phyloP scores from a whole-genome alignment of 2,888 invertebrate genomes.

The Standfussiana lucernea region DNA sequence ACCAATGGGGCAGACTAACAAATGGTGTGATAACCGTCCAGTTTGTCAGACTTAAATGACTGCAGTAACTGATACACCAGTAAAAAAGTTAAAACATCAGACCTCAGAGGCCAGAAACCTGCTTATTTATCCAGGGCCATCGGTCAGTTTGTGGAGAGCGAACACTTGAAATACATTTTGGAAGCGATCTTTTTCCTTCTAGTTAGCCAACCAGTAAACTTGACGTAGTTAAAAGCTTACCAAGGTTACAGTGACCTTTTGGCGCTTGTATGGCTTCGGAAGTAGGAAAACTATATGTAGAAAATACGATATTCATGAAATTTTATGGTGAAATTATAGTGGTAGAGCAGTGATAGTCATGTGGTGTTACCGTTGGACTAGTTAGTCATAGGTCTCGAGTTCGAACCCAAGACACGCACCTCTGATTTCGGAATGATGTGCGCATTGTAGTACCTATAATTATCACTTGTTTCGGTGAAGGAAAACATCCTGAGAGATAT shows the following conservation, averaged over 20 bases:
- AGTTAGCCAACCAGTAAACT: background rate
- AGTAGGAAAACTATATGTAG: background rate
- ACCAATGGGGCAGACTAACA: slow-evolving; percentile 22
- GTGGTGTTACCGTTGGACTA: too few species aligned
- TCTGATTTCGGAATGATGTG: too few species aligned
- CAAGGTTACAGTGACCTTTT: background rate
- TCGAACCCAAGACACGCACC: too few species aligned
- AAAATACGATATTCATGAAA: too few species aligned
- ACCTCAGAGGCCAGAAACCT: background rate
- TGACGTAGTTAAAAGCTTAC: background rate
- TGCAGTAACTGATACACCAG: slow-evolving; percentile 7
- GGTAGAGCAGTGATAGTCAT: too few species aligned
- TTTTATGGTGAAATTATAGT: too few species aligned
- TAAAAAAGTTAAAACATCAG: background rate
- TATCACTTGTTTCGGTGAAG: too few species aligned
- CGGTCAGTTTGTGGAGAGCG: background rate
- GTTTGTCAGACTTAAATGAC: slow-evolving; percentile 21
- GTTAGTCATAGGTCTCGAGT: too few species aligned
- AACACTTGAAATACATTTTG: background rate
- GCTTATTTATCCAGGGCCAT: background rate
- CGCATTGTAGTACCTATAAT: too few species aligned
- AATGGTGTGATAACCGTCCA: slow-evolving; percentile 20
- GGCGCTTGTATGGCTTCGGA: background rate
- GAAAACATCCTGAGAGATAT: too few species aligned
- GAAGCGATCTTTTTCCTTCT: background rate